Evolutionary conservation across 2,888 invertebrate species (phyloP).

Genomic region (Rotaria magnacalcarata): DNA sequence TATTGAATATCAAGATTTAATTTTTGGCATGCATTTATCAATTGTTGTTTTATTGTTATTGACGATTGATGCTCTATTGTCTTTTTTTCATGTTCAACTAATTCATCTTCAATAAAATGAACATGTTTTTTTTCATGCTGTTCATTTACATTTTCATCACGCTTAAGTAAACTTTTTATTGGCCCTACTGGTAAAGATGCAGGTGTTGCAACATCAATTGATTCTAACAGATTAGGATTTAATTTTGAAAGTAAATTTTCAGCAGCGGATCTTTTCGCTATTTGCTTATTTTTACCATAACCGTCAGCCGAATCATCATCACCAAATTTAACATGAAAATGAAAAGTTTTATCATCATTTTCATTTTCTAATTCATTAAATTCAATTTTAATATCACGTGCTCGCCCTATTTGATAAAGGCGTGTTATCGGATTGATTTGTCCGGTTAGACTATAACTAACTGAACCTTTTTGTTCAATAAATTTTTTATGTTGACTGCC

Average conservation of each 20-base stretch:
- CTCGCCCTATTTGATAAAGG: neutral
- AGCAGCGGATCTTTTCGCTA: neutral
- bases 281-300: neutral
- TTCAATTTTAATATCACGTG: neutral
- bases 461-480: constrained; percentile 8
- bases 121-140: neutral
- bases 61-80: neutral
- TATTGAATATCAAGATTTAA: neutral
- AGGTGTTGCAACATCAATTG: neutral
- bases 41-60: neutral
- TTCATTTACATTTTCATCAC: neutral
- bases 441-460: neutral
- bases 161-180: neutral
- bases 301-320: neutral
- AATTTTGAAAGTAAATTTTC: constrained; percentile 3
- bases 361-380: neutral
- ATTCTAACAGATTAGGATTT: neutral
- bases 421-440: neutral
- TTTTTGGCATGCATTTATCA: neutral
- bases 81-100: neutral
- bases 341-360: neutral
- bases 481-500: neutral
- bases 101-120: constrained; percentile 1
- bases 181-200: neutral
- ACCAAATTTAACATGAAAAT: neutral